phyloP scores from a whole-genome alignment of 1,140 invertebrate species.

The Sipha flava region DNA sequence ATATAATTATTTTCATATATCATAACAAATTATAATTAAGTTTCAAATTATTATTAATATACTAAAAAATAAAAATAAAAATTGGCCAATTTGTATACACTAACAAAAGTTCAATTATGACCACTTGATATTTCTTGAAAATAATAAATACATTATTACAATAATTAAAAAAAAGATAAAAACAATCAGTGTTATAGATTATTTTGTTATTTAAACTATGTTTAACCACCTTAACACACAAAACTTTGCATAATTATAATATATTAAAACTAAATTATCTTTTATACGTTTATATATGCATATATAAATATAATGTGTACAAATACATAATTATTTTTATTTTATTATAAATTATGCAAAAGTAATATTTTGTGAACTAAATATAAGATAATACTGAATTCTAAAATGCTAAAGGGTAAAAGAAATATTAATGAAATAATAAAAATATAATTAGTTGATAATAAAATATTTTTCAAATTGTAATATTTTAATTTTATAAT shows the following conservation, averaged over 20 bases:
- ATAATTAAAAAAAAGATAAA: conserved; percentile 1
- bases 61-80: conserved; percentile 30
- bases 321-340: not conserved
- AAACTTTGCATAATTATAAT: conserved; percentile 16
- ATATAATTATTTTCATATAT: conserved; percentile 28
- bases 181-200: conserved; percentile 14
- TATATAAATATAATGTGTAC: conserved; percentile 4
- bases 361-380: conserved; percentile 18
- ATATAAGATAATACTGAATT: conserved; percentile 27
- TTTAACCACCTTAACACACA: conserved; percentile 27
- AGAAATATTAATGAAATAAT: conserved; percentile 15
- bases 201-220: conserved; percentile 28
- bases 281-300: not conserved
- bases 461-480: conserved; percentile 24
- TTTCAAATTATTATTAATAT: conserved; percentile 18
- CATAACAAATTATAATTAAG: conserved; percentile 30
- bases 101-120: not conserved
- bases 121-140: conserved; percentile 18
- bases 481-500: conserved; percentile 24
- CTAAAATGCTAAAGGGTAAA: conserved; percentile 6
- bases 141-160: conserved; percentile 27
- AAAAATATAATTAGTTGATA: conserved; percentile 18
- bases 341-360: conserved; percentile 16
- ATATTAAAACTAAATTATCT: conserved; percentile 16
- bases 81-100: conserved; percentile 10